Evolutionary conservation across 2,113 vertebrate species (phyloP).

Genomic region (Forbesichthys agassizii): DNA sequence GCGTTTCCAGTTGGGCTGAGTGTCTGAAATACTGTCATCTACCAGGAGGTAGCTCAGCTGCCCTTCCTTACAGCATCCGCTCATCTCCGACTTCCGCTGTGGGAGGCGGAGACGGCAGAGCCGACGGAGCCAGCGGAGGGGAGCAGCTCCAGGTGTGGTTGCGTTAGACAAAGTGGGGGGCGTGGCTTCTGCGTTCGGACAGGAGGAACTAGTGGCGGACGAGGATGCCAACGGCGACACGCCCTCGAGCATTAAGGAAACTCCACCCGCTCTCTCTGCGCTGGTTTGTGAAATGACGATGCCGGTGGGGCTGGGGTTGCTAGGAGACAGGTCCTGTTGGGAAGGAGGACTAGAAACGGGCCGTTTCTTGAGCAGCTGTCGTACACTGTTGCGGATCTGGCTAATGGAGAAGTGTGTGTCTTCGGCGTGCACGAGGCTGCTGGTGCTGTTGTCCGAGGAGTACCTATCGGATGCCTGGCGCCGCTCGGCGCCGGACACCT

Average conservation of each 20-base stretch:
- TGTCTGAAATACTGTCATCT: slow-evolving; percentile 89
- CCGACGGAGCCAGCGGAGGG: slow-evolving; percentile 71
- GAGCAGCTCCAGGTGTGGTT: slow-evolving; percentile 6
- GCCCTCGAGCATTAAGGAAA: slow-evolving; percentile 42
- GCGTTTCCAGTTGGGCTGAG: slow-evolving; percentile 85
- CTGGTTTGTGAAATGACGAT: slow-evolving; percentile 44
- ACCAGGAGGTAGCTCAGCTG: slow-evolving; percentile 87
- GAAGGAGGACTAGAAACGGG: slow-evolving; percentile 67
- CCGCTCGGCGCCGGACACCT: slow-evolving; percentile 61
- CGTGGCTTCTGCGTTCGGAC: slow-evolving; percentile 53
- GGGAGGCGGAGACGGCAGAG: slow-evolving; percentile 57
- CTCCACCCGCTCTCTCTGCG: slow-evolving; percentile 48
- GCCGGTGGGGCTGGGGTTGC: slow-evolving; percentile 29
- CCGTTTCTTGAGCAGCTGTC: slow-evolving; percentile 81
- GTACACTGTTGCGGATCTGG: slow-evolving; percentile 82
- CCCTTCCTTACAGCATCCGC: slow-evolving; percentile 84
- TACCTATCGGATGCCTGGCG: slow-evolving; percentile 51
- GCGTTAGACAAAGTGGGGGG: slow-evolving; percentile 41
- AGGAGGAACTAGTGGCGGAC: slow-evolving; percentile 60
- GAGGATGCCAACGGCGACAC: slow-evolving; percentile 46
- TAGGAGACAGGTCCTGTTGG: slow-evolving; percentile 52
- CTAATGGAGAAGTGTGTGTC: slow-evolving; percentile 81
- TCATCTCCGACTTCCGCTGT: slow-evolving; percentile 68
- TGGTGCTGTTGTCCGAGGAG: slow-evolving; percentile 52
- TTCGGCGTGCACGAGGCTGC: slow-evolving; percentile 42